Evolutionary conservation across 2,888 invertebrate species (phyloP), one percentile per base, ranked within the genome.

Genomic region (Ochlodes sylvanus): DNA sequence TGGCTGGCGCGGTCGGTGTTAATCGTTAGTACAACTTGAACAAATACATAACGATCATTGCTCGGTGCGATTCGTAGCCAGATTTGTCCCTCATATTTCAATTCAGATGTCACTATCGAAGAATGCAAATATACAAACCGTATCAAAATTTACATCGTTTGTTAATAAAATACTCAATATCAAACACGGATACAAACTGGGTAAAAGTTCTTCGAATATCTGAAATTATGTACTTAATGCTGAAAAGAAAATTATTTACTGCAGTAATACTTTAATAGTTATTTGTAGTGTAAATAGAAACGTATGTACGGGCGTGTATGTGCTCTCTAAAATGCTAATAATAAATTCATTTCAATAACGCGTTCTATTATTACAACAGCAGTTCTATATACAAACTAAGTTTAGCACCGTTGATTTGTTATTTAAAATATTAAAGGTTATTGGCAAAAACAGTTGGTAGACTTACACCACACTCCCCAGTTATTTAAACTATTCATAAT

Each of bases 341-440:
- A 56, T 56, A 56, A 47, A 56, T 56, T 12, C 21, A 56, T 56
- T 56, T 56, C 56, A 56, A 56, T 56, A 56, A 56, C 38, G 12
- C 9, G 38, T 56, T 56, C 56, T 56, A 38, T 56, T 17, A 38
- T 56, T 56, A 56, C 17, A 17, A 17, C 9, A 34, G 15, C 17
- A 17, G 34, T 17, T 38, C 44, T 47, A 17, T 47, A 47, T 47
- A 17, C 9, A 47, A 47, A 12, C 3, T 38, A 12, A 38, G 12
- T 12, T 12, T 38, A 38, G 38, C 12, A 9, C 10, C 2, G 38
- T 38, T 2, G 9, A 27, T 27, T 27, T 27, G 27, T 27, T 4
- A 27, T 27, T 27, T 27, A 27, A 27, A 27, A 27, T 27, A 27
- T 27, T 27, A 5, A 27, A 27, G 3, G 27, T 27, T 27, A 27